phyloP scores from a whole-genome alignment of 1,140 invertebrate genomes.

The Anastatus disparis region DNA sequence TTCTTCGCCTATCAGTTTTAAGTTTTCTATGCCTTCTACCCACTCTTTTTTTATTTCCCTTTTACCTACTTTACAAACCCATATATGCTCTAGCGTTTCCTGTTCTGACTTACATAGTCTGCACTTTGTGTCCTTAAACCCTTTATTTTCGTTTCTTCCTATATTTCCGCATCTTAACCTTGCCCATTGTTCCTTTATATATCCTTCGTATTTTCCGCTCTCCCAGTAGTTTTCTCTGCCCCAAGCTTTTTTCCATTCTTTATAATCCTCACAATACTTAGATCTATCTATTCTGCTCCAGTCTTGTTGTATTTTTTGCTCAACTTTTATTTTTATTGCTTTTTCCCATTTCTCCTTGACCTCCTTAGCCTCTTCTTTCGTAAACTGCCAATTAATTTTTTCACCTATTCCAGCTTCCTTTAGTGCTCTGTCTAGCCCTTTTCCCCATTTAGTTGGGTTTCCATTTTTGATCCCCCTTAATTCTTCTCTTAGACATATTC shows the following conservation, averaged over 20 bases:
- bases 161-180: too few relatives aligned
- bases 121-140: background rate
- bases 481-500: constrained; percentile 6
- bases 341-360: too few relatives aligned
- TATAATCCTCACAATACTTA: too few relatives aligned
- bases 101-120: background rate
- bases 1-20: too few relatives aligned
- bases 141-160: background rate
- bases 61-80: too few relatives aligned
- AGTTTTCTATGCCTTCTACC: too few relatives aligned
- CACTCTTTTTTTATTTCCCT: too few relatives aligned
- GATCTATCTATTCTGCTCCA: background rate
- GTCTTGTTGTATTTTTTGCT: too few relatives aligned
- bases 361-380: background rate
- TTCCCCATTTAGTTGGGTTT: background rate
- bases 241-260: background rate
- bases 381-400: too few relatives aligned
- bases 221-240: background rate
- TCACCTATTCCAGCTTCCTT: background rate
- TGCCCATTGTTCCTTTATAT: too few relatives aligned
- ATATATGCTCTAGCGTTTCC: background rate
- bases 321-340: too few relatives aligned
- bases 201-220: background rate
- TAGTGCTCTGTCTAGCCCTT: background rate
- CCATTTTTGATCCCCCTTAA: background rate